These are phyloP conservation scores for Hexactinellida sp. DNA, from an alignment of 37 sponge, comb jelly and placozoan genomes.

Conservation along the genomic window DNA sequence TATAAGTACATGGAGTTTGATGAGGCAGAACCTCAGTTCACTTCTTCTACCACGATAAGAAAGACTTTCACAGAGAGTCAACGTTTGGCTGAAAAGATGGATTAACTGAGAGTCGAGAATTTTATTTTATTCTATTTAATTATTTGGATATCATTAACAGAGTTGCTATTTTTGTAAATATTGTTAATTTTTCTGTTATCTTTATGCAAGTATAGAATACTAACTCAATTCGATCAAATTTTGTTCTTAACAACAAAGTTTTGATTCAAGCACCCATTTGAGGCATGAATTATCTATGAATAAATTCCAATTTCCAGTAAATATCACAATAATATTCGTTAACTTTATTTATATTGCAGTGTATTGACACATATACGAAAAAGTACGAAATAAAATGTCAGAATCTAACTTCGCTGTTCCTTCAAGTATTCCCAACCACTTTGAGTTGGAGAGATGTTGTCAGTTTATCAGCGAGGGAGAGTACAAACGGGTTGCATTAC, in stretches of 20 bases:
- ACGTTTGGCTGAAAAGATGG: background rate
- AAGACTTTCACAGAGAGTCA: background rate
- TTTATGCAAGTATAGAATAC: too few species aligned
- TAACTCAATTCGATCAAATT: too few species aligned
- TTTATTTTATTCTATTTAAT: too few species aligned
- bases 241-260: too few species aligned
- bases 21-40: background rate
- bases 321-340: too few species aligned
- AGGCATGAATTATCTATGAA: too few species aligned
- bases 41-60: background rate
- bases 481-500: background rate
- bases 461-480: background rate
- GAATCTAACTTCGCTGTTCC: too few species aligned
- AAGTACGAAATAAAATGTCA: too few species aligned
- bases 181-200: background rate
- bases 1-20: conserved; percentile 39
- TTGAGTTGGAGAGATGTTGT: background rate
- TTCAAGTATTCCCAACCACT: background rate
- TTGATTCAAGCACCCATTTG: too few species aligned
- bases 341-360: background rate
- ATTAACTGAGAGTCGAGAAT: background rate
- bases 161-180: background rate
- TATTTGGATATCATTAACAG: too few species aligned
- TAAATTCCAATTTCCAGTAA: too few species aligned
- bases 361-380: too few species aligned